Base-by-base conservation (phyloP, 2,113 vertebrate species). In the Nothocercus julius region DNA sequence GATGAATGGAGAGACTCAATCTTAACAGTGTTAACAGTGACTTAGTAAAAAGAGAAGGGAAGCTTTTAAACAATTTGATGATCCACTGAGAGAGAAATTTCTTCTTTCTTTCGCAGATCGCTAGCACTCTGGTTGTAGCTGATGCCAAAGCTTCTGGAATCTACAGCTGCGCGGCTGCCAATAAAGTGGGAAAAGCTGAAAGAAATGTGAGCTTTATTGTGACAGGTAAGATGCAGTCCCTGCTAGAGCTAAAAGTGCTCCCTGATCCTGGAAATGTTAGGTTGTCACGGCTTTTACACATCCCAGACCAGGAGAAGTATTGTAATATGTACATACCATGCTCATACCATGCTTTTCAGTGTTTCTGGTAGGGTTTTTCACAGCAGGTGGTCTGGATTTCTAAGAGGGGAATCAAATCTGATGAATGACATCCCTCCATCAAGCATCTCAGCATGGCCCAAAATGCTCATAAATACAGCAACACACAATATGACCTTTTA, bases 81-180 rank as follows among this genome's bases (percentile, higher is more conserved):
- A 83, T 76, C n/a, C 38, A 44, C 21, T 0, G 0, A 82, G 30
- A 90, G 34, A 91, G 97, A 77, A 97, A 87, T 13, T 22, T 83
- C 24, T 95, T 95, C 40, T 97, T 95, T 92, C 88, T 95, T 97
- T 97, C 77, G 17, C 96, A 99, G 99, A 99, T 97, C 45, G 98
- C 99, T 88, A 98, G 99, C 83, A 98, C 98, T 92, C 97, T 99
- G 13, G 97, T 98, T 72, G 98, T 99, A 95, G 98, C 97, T 69
- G 98, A 99, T 85, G 97, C 99, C 32, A 98, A 95, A 74, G 97
- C 98, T 83, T 99, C 99, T 89, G 99, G 99, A 86, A 97, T 98
- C 93, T 99, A 99, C 97, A 98, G 98, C 81, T 99, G 99, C 72
- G 47, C 98, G 72, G 98, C 99, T 93, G 98, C 98, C 92, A 99